Evolutionary conservation across 2,113 vertebrate species (phyloP), one percentile per base, ranked within the genome.

Genomic region (Chrysochloris asiatica): DNA sequence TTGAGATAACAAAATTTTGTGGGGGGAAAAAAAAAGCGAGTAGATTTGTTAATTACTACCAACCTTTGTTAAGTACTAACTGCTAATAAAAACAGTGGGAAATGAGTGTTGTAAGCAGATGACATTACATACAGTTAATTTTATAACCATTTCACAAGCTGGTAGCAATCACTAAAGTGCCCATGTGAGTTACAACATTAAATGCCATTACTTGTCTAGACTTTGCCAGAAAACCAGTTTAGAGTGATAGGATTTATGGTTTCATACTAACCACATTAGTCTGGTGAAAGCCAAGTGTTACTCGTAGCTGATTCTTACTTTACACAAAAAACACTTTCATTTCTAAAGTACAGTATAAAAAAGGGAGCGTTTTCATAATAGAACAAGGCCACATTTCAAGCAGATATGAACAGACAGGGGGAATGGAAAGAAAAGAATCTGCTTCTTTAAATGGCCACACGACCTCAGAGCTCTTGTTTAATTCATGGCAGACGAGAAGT

Each of bases 181-280:
- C 75, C 33, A 13, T 4, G 36, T 84, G 73, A 94, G 83, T 33
- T 59, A 63, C 56, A 91, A 83, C 38, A 61, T 28, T 88, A 85
- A 90, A 86, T 83, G 77, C 75, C 92, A 88, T 95, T 86, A 76
- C 79, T 72, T 80, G 47, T 90, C 79, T 94, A 81, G 88, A 79
- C 78, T 83, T 48, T 65, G 86, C 86, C 83, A 91, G 90, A 78
- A 94, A 94, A 92, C 9, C 73, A 71, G 73, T 75, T 91, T 79
- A 86, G 52, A 88, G 72, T 73, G 65, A 84, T 28, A 78, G 61
- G 24, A 86, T 93, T 94, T 94, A 88, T 92, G 48, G 69, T 77
- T 82, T 82, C 41, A 38, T 54, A 61, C 61, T 61, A 76, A 92
- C 38, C 47, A 24, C 65, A 10, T 91, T 33, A 71, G 43, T 80